Conservation (phyloP, 2,797 vertebrate species). For the Chloroceryle amazona region DNA sequence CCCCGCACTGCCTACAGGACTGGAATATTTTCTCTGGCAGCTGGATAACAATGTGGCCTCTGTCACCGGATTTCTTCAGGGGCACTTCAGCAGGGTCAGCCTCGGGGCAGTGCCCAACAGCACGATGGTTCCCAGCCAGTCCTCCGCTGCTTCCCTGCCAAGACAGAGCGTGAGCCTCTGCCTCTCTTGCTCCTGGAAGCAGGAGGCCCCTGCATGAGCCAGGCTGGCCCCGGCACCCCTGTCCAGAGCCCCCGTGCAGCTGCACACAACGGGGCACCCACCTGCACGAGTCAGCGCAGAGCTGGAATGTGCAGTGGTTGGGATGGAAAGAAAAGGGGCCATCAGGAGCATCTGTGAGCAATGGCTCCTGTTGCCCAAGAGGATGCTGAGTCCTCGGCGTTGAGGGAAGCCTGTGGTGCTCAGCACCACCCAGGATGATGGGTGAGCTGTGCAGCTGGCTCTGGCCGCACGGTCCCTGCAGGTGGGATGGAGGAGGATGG, state of each 20-base stretch:
- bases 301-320: rapidly evolving
- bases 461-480: rapidly evolving
- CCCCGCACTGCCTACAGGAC: neutral
- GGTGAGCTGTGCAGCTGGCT: neutral
- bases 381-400: neutral
- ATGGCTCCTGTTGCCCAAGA: neutral
- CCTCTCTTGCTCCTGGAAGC: neutral
- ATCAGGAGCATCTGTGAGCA: rapidly evolving
- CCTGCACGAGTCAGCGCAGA: rapidly evolving
- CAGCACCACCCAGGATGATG: neutral
- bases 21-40: neutral
- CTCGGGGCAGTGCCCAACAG: neutral
- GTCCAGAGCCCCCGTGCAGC: rapidly evolving
- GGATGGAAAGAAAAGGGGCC: neutral
- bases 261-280: neutral
- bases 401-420: neutral
- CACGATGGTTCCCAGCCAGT: neutral
- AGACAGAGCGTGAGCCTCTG: rapidly evolving
- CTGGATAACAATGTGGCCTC: neutral
- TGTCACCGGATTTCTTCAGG: neutral
- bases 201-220: rapidly evolving
- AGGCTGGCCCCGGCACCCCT: neutral
- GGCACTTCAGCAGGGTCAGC: neutral
- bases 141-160: neutral
- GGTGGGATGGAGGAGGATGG: neutral